Conservation (phyloP, 2,113 vertebrate species). For the Anarhynchus alexandrinus region DNA sequence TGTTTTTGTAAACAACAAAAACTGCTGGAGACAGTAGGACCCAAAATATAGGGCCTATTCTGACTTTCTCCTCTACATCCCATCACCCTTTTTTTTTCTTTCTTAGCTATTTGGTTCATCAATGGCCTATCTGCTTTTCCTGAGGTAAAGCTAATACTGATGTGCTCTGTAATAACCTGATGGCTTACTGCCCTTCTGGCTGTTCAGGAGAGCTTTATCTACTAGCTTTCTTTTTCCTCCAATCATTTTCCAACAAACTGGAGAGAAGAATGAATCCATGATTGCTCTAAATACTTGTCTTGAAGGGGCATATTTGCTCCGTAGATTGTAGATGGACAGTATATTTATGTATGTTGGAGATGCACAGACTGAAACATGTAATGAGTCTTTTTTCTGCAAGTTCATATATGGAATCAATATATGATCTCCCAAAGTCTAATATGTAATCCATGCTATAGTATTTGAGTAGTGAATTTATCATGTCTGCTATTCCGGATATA, state of each 20-base stretch:
- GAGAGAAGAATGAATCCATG: neutral
- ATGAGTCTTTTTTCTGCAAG: neutral
- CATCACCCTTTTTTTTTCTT: fast-evolving
- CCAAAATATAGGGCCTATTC: neutral
- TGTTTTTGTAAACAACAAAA: too few relatives aligned
- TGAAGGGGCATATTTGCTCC: neutral
- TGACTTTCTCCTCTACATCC: neutral
- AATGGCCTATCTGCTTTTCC: neutral
- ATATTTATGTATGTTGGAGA: fast-evolving
- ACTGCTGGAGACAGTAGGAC: neutral
- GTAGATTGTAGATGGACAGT: neutral
- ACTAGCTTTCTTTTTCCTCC: neutral
- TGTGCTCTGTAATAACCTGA: neutral
- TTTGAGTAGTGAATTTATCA: neutral
- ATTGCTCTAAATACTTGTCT: neutral
- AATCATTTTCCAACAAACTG: neutral
- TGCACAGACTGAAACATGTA: neutral
- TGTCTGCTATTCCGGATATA: neutral
- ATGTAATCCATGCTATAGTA: fast-evolving
- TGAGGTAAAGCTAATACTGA: neutral
- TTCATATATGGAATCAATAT: neutral
- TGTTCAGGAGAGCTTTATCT: neutral
- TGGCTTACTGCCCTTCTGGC: neutral
- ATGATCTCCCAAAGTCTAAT: neutral
- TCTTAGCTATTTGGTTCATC: neutral